These are phyloP conservation scores for Candoia aspera DNA, from an alignment of 2,113 vertebrate species.

Conservation along the genomic window DNA sequence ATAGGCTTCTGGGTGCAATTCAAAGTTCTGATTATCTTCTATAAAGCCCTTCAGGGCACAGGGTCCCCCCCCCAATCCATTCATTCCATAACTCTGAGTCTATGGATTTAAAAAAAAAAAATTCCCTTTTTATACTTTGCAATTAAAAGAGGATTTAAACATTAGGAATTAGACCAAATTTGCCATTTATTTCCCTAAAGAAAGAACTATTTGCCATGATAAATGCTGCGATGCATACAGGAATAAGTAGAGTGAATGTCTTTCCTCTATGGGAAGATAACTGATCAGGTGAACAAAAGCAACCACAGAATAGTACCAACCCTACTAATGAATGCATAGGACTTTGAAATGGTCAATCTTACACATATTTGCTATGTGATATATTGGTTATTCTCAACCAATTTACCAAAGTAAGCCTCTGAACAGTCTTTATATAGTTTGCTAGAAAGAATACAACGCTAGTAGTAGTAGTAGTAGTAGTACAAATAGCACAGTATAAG, in stretches of 20 bases:
- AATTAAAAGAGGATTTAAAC: conserved; percentile 3
- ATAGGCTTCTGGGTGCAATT: background rate
- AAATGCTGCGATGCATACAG: background rate
- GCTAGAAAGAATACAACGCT: background rate
- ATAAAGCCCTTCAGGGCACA: background rate
- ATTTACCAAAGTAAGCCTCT: background rate
- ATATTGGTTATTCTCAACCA: background rate
- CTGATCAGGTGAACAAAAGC: background rate
- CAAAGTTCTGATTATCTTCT: background rate
- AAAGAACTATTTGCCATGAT: background rate
- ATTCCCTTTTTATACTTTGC: background rate
- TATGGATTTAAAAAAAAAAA: background rate
- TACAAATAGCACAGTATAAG: no score
- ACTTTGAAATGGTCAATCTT: background rate
- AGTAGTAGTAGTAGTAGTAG: no score
- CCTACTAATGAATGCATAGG: background rate
- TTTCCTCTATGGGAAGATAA: background rate
- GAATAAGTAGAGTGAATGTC: background rate
- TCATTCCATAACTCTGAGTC: background rate
- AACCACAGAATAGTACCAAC: conserved; percentile 2
- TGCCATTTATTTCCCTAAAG: background rate
- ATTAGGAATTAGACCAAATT: background rate
- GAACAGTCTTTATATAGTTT: conserved; percentile 6
- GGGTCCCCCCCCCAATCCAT: background rate
- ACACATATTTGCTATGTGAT: background rate